Conservation (phyloP, 2,797 vertebrate species). For the Trichosurus vulpecula region DNA sequence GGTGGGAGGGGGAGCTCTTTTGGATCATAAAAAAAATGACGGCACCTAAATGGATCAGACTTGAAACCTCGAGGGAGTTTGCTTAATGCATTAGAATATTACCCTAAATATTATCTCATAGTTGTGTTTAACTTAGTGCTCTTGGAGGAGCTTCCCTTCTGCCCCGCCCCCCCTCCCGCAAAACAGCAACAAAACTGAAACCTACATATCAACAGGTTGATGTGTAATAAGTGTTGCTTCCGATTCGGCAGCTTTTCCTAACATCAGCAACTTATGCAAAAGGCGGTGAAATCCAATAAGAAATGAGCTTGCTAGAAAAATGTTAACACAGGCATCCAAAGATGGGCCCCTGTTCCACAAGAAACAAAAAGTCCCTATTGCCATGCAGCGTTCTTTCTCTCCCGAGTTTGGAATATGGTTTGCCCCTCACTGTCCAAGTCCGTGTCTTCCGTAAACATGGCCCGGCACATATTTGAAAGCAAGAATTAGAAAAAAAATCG, state of each 20-base stretch:
- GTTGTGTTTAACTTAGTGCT: slow-evolving; percentile 56
- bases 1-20: slow-evolving; percentile 68
- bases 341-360: neutral
- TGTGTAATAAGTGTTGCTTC: slow-evolving; percentile 60
- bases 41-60: slow-evolving; percentile 68
- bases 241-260: slow-evolving; percentile 28
- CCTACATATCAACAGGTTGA: slow-evolving; percentile 84
- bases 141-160: slow-evolving; percentile 41
- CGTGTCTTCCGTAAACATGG: neutral
- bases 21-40: slow-evolving; percentile 76
- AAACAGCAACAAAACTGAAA: neutral
- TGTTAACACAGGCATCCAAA: neutral
- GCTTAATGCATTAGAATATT: slow-evolving; percentile 67
- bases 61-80: slow-evolving; percentile 28
- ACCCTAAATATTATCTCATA: slow-evolving; percentile 10
- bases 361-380: neutral
- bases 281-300: neutral
- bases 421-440: neutral
- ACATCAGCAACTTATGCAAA: slow-evolving; percentile 12
- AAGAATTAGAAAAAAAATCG: slow-evolving; percentile 36
- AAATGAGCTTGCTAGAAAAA: neutral
- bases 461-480: neutral
- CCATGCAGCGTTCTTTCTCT: slow-evolving; percentile 21
- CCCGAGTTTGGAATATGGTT: neutral
- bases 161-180: neutral